Base-by-base conservation (phyloP, 2,113 vertebrate genomes). In the Mystacornis crossleyi region DNA sequence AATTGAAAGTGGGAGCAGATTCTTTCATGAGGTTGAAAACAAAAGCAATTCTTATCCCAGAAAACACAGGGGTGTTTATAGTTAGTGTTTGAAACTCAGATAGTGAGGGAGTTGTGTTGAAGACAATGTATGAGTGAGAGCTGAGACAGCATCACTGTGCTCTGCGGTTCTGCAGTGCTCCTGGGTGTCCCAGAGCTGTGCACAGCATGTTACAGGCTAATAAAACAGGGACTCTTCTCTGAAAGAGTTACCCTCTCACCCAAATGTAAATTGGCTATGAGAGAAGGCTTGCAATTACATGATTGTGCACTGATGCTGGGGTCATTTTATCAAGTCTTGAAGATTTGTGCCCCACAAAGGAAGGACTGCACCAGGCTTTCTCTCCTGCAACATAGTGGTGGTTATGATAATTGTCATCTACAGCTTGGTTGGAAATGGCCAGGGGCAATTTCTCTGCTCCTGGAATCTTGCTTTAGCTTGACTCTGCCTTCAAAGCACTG, bases 401-500 rank as follows among this genome's bases (percentile, higher is more conserved):
- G 36, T 67, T 90, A 34, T 31, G 42, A 28, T 84, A 90, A 58
- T 86, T 89, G 93, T 89, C 42, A 26, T 70, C 50, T 69, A 9
- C 7, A 6, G 24, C 50, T 1, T 70, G 85, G 38, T 6, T 89
- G 80, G 62, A 58, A 77, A 33, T 40, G 47, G 54, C 92, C 89
- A 40, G 75, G 60, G 81, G 86, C 82, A 78, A 53, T 94, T 95
- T 92, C 65, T 91, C 34, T 91, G 60, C 86, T 92, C 40, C 83
- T 86, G 77, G 48, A 92, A 57, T 84, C 69, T 74, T 95, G 43
- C 86, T 94, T 67, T 45, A 91, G 69, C 97, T 98, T 98, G 97
- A 98, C 98, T 98, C 97, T 97, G 97, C 98, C 97, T 98, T 93
- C 86, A 62, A 86, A 93, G 94, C 89, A 92, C 95, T n/a, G 38